Conservation (phyloP, 92 coral and sea anemone genomes). For the Pocillopora meandrina region DNA sequence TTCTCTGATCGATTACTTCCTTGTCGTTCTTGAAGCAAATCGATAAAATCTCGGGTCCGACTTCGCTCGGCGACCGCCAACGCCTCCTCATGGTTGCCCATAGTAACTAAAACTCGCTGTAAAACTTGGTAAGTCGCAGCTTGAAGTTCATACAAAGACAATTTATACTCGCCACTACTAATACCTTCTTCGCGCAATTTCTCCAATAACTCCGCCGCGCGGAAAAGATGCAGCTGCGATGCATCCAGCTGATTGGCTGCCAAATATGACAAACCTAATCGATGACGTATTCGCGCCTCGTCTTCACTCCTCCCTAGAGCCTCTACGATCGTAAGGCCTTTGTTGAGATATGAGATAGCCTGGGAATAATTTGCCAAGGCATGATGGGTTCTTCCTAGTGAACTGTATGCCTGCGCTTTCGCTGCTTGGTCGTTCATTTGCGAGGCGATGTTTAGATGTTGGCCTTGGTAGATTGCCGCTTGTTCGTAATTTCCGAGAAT, state of each 20-base stretch:
- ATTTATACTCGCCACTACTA: constrained; percentile 80
- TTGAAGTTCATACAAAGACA: constrained; percentile 91
- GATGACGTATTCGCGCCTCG: constrained; percentile 92
- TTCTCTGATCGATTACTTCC: constrained; percentile 43
- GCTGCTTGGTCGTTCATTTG: constrained; percentile 86
- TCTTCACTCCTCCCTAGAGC: constrained; percentile 81
- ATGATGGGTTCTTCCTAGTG: constrained; percentile 90
- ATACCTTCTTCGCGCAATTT: constrained; percentile 85
- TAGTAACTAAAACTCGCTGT: constrained; percentile 90
- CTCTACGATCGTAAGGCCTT: constrained; percentile 86
- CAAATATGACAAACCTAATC: constrained; percentile 83
- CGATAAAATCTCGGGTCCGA: constrained; percentile 87
- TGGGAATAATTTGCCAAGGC: constrained; percentile 79
- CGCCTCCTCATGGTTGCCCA: constrained; percentile 85
- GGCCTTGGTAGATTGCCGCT: constrained; percentile 91
- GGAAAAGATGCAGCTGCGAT: constrained; percentile 80
- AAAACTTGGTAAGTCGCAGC: constrained; percentile 90
- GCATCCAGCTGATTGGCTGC: constrained; percentile 83
- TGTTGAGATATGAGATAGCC: constrained; percentile 88
- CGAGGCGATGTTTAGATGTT: constrained; percentile 83
- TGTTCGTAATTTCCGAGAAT: constrained; percentile 80
- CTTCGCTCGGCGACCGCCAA: constrained; percentile 95
- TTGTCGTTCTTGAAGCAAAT: constrained; percentile 88
- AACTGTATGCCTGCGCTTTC: constrained; percentile 82
- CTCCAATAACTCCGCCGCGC: constrained; percentile 90